Evolutionary conservation across 2,888 invertebrate species (phyloP).

Genomic region (Hetaerina titia): DNA sequence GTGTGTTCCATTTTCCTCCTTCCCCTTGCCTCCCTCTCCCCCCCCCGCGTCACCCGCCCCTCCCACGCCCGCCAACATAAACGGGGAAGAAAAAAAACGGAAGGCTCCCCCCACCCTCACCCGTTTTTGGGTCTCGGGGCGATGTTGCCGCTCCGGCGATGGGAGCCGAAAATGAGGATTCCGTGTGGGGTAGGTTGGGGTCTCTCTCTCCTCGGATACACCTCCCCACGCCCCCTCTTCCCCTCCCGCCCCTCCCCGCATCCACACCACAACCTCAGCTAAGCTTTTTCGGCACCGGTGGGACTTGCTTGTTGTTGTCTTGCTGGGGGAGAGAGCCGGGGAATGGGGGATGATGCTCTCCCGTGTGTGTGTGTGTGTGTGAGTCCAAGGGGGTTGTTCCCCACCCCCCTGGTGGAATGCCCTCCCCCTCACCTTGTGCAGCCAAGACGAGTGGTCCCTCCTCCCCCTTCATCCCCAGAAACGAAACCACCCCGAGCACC

Average conservation of each 20-base stretch:
- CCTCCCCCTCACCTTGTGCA: not conserved
- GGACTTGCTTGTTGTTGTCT: not conserved
- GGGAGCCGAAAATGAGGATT: conserved; percentile 42
- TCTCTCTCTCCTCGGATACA: not conserved
- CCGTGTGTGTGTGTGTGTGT: not conserved
- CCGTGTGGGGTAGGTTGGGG: conserved; percentile 58
- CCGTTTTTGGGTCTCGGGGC: not conserved
- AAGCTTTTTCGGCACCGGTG: conserved; percentile 53
- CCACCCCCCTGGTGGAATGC: not conserved
- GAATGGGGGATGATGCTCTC: not conserved
- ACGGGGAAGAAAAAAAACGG: not conserved
- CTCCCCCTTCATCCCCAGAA: no score
- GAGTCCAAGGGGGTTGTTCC: not conserved
- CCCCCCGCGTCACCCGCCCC: not conserved
- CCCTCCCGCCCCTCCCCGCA: not conserved
- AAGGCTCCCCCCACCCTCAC: not conserved
- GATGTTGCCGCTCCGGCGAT: not conserved
- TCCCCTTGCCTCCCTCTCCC: not conserved
- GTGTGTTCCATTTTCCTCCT: not conserved
- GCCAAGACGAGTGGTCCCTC: no score
- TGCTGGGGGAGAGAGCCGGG: not conserved
- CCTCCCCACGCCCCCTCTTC: not conserved
- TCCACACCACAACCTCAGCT: not conserved
- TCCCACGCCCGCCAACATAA: not conserved
- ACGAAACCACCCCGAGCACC: no score